These are phyloP conservation scores for Cheilosia pagana DNA, from an alignment of 2,888 invertebrate genomes.

Conservation along the genomic window DNA sequence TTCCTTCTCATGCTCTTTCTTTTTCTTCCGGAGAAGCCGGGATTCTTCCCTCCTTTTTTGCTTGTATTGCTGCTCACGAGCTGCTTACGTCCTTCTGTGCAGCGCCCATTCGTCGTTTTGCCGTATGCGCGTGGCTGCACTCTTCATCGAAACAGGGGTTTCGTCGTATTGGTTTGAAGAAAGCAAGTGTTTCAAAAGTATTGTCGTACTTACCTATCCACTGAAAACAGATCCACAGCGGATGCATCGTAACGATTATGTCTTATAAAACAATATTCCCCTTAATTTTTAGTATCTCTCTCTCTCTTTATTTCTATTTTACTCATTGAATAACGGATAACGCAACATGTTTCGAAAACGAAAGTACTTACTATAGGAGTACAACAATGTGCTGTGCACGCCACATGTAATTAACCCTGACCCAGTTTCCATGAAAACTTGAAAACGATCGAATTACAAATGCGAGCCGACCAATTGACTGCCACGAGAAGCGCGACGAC, in stretches of 20 bases:
- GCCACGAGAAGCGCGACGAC: neutral
- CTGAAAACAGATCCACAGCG: constrained; percentile 1
- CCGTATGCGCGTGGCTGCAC: too few species aligned
- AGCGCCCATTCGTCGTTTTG: too few species aligned
- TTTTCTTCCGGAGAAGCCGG: too few species aligned
- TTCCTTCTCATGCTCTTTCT: too few species aligned
- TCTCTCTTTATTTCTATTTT: neutral
- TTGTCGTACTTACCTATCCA: too few species aligned
- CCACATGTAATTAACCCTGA: constrained; percentile 67
- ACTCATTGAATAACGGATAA: constrained; percentile 50
- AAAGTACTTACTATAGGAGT: constrained; percentile 49
- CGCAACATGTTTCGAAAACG: constrained; percentile 66
- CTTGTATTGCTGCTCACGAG: too few species aligned
- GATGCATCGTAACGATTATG: constrained; percentile 10
- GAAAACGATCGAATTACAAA: constrained; percentile 69
- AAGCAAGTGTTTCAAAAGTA: too few species aligned
- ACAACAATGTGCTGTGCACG: constrained; percentile 28
- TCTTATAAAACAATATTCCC: neutral
- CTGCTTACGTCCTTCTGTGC: too few species aligned
- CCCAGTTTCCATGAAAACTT: constrained; percentile 65
- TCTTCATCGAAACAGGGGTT: too few species aligned
- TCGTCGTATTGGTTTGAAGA: too few species aligned
- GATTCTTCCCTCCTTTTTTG: too few species aligned
- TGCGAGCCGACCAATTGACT: constrained; percentile 54
- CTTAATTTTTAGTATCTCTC: neutral